phyloP scores from a whole-genome alignment of 2,113 vertebrate genomes.

The human region GRCh38 chr19:16527001-16527500 shows the following conservation, averaged over 20 bases:
- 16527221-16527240: fast-evolving
- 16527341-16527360: background rate
- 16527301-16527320: background rate
- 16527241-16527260: background rate
- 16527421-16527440: no score
- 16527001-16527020: background rate
- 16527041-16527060: no score
- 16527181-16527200: background rate
- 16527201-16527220: background rate
- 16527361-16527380: background rate
- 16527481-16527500: no score
- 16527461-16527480: background rate
- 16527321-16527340: background rate
- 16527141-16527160: background rate
- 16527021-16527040: background rate
- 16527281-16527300: fast-evolving
- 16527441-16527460: background rate
- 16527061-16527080: background rate
- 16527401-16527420: background rate
- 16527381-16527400: background rate
- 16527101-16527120: no score
- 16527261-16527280: fast-evolving
- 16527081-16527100: fast-evolving
- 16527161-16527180: background rate
- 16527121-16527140: background rate